Percentiles rank a stretch among this genome's conserved stretches.
Conservation (phyloP, 2,797 vertebrate species). For the Chloroceryle amazona region DNA sequence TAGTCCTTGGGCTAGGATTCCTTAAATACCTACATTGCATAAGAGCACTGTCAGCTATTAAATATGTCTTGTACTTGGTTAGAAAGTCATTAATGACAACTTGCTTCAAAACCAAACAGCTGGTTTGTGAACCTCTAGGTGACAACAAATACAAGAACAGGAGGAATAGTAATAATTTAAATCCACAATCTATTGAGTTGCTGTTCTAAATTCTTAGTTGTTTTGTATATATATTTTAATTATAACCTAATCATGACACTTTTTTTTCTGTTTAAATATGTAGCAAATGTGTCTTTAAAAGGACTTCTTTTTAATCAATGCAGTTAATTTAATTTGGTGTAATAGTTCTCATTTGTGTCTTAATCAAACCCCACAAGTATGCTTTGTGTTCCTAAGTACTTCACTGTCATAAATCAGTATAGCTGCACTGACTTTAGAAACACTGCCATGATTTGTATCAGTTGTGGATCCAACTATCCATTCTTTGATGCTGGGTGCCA, state of each 20-base stretch:
- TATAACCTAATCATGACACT: neutral
- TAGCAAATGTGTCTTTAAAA: neutral
- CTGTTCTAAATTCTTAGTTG: neutral
- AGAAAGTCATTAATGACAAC: neutral
- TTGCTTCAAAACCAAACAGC: neutral
- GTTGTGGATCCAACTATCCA: neutral
- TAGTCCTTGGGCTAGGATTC: neutral
- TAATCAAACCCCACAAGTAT: neutral
- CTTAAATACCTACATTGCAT: neutral
- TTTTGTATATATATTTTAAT: neutral
- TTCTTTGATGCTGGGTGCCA: neutral
- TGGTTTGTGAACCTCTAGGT: neutral
- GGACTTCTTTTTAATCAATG: neutral
- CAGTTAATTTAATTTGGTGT: neutral
- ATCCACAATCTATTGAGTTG: neutral
- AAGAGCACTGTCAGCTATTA: neutral
- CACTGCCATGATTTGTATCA: neutral
- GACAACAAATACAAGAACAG: neutral
- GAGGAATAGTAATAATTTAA: neutral
- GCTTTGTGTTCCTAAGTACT: neutral
- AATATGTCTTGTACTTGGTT: neutral
- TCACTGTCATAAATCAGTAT: neutral
- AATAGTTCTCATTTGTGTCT: neutral
- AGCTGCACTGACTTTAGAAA: neutral
- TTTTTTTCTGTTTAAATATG: neutral